Percentiles rank a stretch among this genome's conserved stretches.
phyloP scores from a whole-genome alignment of 2,113 vertebrate genomes.

The Phalacrocorax brasilianus region DNA sequence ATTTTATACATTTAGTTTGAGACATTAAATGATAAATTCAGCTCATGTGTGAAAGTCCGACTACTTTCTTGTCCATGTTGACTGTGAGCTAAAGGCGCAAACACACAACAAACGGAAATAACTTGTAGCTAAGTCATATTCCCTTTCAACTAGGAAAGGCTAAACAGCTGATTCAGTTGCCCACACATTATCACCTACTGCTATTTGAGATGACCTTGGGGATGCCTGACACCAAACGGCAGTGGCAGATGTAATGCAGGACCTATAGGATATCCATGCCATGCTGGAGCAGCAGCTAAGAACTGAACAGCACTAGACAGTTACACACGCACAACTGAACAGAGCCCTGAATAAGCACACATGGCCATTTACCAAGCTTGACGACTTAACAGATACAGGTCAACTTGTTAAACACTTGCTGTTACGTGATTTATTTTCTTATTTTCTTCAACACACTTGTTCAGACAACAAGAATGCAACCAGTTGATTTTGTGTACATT shows the following conservation, averaged over 20 bases:
- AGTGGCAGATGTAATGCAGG: neutral
- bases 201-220: neutral
- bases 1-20: neutral
- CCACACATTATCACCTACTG: neutral
- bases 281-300: neutral
- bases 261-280: neutral
- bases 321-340: neutral
- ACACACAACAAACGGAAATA: neutral
- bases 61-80: neutral
- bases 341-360: neutral
- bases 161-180: neutral
- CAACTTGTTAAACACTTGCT: neutral
- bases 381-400: neutral
- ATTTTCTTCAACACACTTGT: neutral
- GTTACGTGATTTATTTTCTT: neutral
- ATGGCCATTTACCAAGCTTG: neutral
- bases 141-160: neutral
- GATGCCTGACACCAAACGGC: fast-evolving
- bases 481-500: neutral
- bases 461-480: neutral
- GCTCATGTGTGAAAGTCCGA: neutral
- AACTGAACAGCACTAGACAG: neutral
- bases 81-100: neutral
- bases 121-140: neutral
- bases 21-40: neutral